Base-by-base conservation (phyloP, 2,113 vertebrate species). In the Capreolus pygargus region DNA sequence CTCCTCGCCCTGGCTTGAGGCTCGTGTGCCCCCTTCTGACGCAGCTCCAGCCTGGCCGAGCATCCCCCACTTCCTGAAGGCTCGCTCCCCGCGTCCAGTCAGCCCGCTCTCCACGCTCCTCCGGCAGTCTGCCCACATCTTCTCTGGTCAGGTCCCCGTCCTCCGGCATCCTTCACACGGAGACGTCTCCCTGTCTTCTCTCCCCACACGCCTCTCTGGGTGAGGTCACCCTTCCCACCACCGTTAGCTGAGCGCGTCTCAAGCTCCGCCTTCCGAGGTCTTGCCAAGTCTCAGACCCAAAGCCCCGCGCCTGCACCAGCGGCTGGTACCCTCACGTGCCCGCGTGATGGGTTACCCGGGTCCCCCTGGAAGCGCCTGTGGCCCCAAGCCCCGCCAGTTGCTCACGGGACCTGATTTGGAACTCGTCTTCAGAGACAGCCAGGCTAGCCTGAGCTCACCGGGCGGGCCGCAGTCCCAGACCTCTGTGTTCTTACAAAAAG, bases 21-120 rank as follows among this genome's bases (percentile, higher is more conserved):
- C 67, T 74, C 2, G 4, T 1, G 10, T 1, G 0, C 19, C 64
- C n/a, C n/a, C n/a, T 36, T 70, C 70, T 4, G 21, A 4, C 0
- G 36, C n/a, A 39, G 54, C 78, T 39, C 16, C 1, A 60, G 5
- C 17, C 3, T 7, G 3, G 52, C 30, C 1, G 43, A 60, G 92
- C 67, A 30, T 5, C 3, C 15, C 23, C n/a, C 47, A n/a, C 45
- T 64, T 64, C 70, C 58, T 13, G 27, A 43, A 43, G 12, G 15
- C 55, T 28, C 33, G 2, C 79, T 36, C 55, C 43, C 39, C 25
- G 12, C 1, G 33, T 70, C 28, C 4, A 27, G 19, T 10, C 28
- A 6, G 19, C 54, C 15, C 0, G 8, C 55, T 43, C 25, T 10
- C 16, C 1, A 23, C 6, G 39, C 6, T 14, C 55, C 47, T 10